phyloP scores from a whole-genome alignment of 2,797 vertebrate species.

The Eulemur coronatus region DNA sequence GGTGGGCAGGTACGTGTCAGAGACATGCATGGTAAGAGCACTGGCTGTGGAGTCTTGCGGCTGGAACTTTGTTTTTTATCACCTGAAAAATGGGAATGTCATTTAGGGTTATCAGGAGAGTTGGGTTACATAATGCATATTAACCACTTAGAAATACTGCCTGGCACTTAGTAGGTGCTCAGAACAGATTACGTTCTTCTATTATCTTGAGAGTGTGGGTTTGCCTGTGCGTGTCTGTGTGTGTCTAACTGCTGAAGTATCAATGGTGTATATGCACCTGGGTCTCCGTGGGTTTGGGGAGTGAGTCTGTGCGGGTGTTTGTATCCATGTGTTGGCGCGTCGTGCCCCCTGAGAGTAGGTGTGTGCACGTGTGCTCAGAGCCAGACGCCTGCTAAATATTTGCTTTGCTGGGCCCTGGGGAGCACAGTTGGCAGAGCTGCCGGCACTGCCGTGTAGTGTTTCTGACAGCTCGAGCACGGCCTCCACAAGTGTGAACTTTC shows the following conservation, averaged over 20 bases:
- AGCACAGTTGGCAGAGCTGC: constrained; percentile 64
- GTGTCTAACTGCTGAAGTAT: background rate
- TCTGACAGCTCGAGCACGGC: constrained; percentile 64
- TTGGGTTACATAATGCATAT: background rate
- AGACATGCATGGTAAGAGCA: background rate
- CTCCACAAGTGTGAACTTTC: constrained; percentile 77
- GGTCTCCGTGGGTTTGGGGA: background rate
- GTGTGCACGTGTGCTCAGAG: constrained; percentile 14
- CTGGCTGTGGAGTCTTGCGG: background rate
- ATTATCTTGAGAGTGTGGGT: background rate
- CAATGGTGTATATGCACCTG: background rate
- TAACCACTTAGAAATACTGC: background rate
- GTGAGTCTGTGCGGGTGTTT: background rate
- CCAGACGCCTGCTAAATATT: constrained; percentile 73
- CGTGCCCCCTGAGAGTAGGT: background rate
- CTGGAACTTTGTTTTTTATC: background rate
- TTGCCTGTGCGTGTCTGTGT: background rate
- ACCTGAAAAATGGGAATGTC: background rate
- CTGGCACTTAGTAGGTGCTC: background rate
- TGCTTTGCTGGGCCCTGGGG: constrained; percentile 69
- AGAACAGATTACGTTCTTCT: background rate
- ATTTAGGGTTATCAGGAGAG: background rate
- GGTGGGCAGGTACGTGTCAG: background rate
- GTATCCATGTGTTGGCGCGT: background rate
- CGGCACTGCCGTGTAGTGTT: background rate